Conservation (phyloP, 2,797 vertebrate genomes). For the Cryptoprocta ferox region DNA sequence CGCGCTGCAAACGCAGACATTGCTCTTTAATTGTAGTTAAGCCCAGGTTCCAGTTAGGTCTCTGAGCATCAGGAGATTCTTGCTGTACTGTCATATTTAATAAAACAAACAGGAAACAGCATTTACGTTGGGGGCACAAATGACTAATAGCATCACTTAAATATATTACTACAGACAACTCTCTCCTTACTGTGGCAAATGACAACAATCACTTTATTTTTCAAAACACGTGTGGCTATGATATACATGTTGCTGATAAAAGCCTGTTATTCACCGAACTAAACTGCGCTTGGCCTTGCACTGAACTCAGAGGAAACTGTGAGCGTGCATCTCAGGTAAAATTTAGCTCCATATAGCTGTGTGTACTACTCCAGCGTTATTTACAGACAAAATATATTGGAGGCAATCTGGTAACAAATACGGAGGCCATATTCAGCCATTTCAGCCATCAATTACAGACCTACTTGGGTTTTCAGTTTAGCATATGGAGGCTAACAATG, state of each 20-base stretch:
- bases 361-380: not conserved
- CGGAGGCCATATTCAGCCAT: not conserved
- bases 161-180: slow-evolving; percentile 41
- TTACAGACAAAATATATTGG: slow-evolving; percentile 57
- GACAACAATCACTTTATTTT: slow-evolving; percentile 71
- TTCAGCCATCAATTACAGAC: slow-evolving; percentile 58
- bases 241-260: slow-evolving; percentile 67
- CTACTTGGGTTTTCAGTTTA: slow-evolving; percentile 58
- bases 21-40: slow-evolving; percentile 49
- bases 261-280: slow-evolving; percentile 67
- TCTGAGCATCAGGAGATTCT: slow-evolving; percentile 25
- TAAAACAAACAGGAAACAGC: slow-evolving; percentile 44
- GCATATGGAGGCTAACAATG: slow-evolving; percentile 42
- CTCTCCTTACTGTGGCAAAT: slow-evolving; percentile 43
- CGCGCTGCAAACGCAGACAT: not conserved
- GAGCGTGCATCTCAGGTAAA: slow-evolving; percentile 61
- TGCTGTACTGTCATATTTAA: slow-evolving; percentile 39
- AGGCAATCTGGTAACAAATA: slow-evolving; percentile 57
- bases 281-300: slow-evolving; percentile 72
- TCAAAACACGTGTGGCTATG: slow-evolving; percentile 45
- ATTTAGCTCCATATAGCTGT: slow-evolving; percentile 38
- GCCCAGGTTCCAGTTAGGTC: slow-evolving; percentile 4
- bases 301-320: slow-evolving; percentile 72
- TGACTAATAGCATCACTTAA: slow-evolving; percentile 68
- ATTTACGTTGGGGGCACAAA: slow-evolving; percentile 50